A percentile compares a stretch with the other conserved stretches of the same genome.
Conservation (phyloP, 2,113 vertebrate genomes). For the Carassius auratus region DNA sequence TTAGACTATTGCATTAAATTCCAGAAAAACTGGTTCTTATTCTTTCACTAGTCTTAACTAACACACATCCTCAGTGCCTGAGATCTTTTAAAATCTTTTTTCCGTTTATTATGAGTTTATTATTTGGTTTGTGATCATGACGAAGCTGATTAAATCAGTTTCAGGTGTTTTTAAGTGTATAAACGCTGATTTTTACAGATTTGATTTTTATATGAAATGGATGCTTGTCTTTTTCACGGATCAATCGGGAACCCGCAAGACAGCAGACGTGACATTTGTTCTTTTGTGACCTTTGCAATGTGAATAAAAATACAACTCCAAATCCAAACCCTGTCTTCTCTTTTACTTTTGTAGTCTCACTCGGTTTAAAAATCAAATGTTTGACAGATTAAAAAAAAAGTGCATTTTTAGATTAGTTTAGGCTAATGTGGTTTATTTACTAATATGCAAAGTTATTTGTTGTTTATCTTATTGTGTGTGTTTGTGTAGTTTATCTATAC, state of each 20-base stretch:
- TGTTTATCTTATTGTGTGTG: too few relatives aligned
- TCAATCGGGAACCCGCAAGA: background rate
- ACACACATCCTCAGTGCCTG: slow-evolving; percentile 17
- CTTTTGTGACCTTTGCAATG: slow-evolving; percentile 42
- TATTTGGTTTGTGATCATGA: slow-evolving; percentile 54
- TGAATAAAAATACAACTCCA: slow-evolving; percentile 43
- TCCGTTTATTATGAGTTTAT: slow-evolving; percentile 76
- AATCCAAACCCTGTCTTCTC: background rate
- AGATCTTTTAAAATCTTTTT: background rate
- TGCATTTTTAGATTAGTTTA: background rate
- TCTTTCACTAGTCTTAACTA: slow-evolving; percentile 18
- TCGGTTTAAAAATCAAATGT: background rate
- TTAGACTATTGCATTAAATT: background rate
- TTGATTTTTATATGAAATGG: slow-evolving; percentile 10
- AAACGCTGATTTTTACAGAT: background rate
- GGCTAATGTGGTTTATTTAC: background rate
- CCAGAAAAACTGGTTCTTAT: slow-evolving; percentile 3
- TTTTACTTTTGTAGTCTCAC: background rate
- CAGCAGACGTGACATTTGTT: background rate
- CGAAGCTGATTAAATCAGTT: slow-evolving; percentile 8
- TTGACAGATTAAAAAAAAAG: too few relatives aligned
- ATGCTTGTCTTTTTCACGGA: background rate
- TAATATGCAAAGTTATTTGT: too few relatives aligned
- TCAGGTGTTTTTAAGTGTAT: slow-evolving; percentile 1
- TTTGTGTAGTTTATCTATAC: too few relatives aligned